These are phyloP conservation scores for Axinella damicornis DNA, from an alignment of 37 sponge, comb jelly and placozoan genomes.

Conservation along the genomic window DNA sequence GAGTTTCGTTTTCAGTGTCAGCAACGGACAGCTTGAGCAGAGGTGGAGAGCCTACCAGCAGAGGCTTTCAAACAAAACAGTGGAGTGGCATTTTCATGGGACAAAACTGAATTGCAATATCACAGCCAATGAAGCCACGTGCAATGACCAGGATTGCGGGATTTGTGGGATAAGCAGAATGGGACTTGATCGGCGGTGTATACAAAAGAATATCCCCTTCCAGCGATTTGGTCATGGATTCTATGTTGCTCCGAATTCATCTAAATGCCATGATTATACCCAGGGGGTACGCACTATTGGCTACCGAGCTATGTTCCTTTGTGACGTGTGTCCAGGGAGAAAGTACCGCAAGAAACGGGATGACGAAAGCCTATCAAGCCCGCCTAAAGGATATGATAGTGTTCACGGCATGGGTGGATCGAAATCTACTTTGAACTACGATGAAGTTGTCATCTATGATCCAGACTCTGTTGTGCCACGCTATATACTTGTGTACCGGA, in stretches of 20 bases:
- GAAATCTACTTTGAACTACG: slow-evolving; percentile 39
- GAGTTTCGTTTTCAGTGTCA: slow-evolving; percentile 3
- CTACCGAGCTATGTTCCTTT: slow-evolving; percentile 78
- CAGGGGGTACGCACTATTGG: slow-evolving; percentile 21
- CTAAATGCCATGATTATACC: slow-evolving; percentile 88
- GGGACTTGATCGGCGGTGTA: slow-evolving; percentile 48
- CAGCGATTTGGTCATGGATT: slow-evolving; percentile 81
- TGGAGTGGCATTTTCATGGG: slow-evolving; percentile 77
- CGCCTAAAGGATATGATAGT: slow-evolving; percentile 66
- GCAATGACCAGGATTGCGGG: slow-evolving; percentile 57
- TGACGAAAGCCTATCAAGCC: slow-evolving; percentile 35
- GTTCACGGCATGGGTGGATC: slow-evolving; percentile 51
- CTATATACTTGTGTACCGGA: slow-evolving; percentile 72
- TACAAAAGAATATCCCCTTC: slow-evolving; percentile 52
- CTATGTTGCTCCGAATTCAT: slow-evolving; percentile 84
- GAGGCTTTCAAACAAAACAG: background rate
- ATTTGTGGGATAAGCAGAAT: slow-evolving; percentile 69
- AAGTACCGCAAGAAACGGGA: slow-evolving; percentile 43
- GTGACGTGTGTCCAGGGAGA: slow-evolving; percentile 75
- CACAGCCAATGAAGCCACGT: slow-evolving; percentile 11
- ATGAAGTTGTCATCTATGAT: slow-evolving; percentile 70
- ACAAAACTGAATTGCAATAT: slow-evolving; percentile 79
- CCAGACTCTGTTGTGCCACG: slow-evolving; percentile 62
- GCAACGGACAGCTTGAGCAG: background rate
- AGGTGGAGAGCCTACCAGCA: slow-evolving; percentile 1